Evolutionary conservation across 2,113 vertebrate species (phyloP).

Genomic region (Myotis brandtii): DNA sequence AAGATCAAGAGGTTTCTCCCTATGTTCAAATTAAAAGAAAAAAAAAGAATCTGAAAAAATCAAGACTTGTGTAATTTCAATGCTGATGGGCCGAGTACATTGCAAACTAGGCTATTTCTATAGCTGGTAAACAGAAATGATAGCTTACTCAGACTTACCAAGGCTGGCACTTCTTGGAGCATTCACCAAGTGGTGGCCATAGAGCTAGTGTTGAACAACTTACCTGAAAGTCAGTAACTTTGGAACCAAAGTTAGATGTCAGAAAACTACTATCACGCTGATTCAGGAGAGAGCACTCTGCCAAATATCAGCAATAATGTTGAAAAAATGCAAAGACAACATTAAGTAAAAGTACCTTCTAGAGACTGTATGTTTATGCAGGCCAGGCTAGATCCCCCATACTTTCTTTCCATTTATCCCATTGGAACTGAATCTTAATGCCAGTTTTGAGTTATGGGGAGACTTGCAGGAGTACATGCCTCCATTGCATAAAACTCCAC

Average conservation of each 20-base stretch:
- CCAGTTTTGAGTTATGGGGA: background rate
- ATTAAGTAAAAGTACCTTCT: background rate
- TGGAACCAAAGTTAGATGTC: background rate
- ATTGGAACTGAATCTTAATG: background rate
- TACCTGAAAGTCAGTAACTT: background rate
- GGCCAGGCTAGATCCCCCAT: fast-evolving
- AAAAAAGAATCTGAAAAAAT: background rate
- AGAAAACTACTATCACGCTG: background rate
- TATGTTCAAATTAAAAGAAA: background rate
- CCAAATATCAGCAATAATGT: background rate
- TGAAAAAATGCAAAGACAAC: background rate
- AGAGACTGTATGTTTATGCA: background rate
- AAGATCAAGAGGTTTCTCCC: background rate
- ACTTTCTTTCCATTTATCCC: background rate
- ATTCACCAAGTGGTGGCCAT: background rate
- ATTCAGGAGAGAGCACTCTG: background rate
- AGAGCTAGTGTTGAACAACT: background rate
- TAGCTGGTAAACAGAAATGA: background rate
- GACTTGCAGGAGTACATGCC: background rate
- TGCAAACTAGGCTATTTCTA: background rate
- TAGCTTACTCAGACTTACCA: background rate
- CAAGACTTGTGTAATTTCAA: background rate
- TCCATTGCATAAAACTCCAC: background rate
- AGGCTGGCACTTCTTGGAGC: background rate
- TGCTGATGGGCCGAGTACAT: background rate